phyloP scores from a whole-genome alignment of 2,888 invertebrate species.

The Branchipolynoe longqiensis region DNA sequence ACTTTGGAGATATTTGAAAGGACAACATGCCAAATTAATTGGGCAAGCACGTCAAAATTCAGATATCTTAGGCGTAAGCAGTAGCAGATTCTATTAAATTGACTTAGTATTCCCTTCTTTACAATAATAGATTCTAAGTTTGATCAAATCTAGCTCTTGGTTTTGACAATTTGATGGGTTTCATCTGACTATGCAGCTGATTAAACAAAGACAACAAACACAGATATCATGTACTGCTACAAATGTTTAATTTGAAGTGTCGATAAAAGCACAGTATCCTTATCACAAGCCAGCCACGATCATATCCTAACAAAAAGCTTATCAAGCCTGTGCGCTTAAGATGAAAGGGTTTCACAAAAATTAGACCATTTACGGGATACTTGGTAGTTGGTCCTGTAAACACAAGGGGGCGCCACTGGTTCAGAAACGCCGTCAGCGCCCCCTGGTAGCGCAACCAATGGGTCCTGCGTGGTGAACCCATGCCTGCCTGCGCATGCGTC shows the following conservation, averaged over 20 bases:
- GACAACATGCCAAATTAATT: too few species aligned
- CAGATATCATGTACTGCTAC: slow-evolving; percentile 35
- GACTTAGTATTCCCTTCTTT: too few species aligned
- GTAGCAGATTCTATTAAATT: too few species aligned
- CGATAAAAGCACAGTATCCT: slow-evolving; percentile 53
- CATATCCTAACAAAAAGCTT: slow-evolving; percentile 54
- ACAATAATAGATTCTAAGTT: too few species aligned
- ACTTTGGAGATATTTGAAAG: too few species aligned
- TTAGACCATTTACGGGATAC: background rate
- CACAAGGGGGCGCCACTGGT: slow-evolving; percentile 13
- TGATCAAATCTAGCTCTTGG: too few species aligned
- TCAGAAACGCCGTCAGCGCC: background rate
- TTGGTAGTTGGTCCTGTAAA: background rate
- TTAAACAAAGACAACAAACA: background rate
- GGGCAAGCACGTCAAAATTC: too few species aligned
- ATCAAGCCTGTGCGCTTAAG: slow-evolving; percentile 22
- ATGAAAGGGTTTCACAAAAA: slow-evolving; percentile 18
- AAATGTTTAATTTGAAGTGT: slow-evolving; percentile 56
- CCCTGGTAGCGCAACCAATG: too few species aligned
- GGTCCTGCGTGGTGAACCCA: too few species aligned
- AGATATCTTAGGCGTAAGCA: too few species aligned
- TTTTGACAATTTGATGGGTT: too few species aligned
- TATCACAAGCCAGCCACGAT: slow-evolving; percentile 53
- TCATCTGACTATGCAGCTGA: too few species aligned
- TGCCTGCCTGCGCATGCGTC: background rate